Base-by-base conservation (phyloP, 2,888 invertebrate species). In the Thyatira batis region DNA sequence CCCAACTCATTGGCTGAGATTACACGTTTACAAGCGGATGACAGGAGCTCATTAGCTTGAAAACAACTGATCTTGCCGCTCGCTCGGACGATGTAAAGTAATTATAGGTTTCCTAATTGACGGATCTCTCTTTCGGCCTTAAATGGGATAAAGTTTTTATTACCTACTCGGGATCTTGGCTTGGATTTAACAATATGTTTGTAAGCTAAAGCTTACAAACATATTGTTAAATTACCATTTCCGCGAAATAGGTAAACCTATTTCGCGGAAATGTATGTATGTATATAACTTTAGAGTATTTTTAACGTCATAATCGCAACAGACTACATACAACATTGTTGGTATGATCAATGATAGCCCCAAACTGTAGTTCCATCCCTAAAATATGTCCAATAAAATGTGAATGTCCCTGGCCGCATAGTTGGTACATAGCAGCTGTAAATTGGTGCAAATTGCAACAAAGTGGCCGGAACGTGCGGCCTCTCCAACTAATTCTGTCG, bases 381-480 rank as follows among this genome's bases (percentile, higher is more conserved):
- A n/a, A n/a, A n/a, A n/a, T n/a, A n/a, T n/a, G n/a, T 49, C 50
- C 52, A 23, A 44, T 53, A 52, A 17, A 25, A 50, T 52, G 51
- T 55, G 63, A 56, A 57, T 58, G 54, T 60, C 51, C 52, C 51
- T 44, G 53, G 50, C 50, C 53, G 52, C 65, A 65, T 61, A 65
- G 69, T 63, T 63, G 64, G 59, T 60, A 68, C 65, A 71, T 69
- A 70, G 75, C 71, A 69, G 61, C 60, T 62, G 72, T 67, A 78
- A 81, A 83, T 81, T 78, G 76, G 60, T 69, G 62, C 77, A 82
- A 85, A 85, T 86, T 83, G 84, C 83, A 81, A 79, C 79, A 78
- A 82, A 85, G 81, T 81, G 82, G 75, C 67, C 57, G 66, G 74
- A 69, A 66, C 73, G 74, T 58, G 68, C 69, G 68, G 68, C 66